These are phyloP conservation scores for Thereva nobilitata DNA, from an alignment of 2,888 invertebrate species.

Conservation along the genomic window DNA sequence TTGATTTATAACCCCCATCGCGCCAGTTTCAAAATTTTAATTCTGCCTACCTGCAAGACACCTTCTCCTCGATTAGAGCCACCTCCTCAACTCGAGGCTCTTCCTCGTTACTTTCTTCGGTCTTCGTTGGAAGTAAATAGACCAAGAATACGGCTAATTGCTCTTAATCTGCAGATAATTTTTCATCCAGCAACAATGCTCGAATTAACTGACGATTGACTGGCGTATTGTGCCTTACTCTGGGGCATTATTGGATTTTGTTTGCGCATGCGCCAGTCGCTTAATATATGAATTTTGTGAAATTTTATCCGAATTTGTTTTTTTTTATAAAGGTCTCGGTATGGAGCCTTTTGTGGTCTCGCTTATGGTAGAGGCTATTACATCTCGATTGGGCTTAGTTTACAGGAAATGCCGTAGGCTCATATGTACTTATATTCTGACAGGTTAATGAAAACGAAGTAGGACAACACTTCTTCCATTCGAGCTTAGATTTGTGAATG, in stretches of 20 bases:
- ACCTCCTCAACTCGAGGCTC: slow-evolving; percentile 5
- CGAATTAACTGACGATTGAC: slow-evolving; percentile 28
- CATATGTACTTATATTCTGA: neutral
- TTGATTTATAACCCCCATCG: slow-evolving; percentile 24
- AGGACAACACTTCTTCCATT: slow-evolving; percentile 10
- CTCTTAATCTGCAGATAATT: slow-evolving; percentile 32
- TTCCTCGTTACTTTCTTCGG: slow-evolving; percentile 2
- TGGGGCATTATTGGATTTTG: slow-evolving; percentile 10
- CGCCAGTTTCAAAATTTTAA: slow-evolving; percentile 14
- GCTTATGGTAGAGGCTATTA: neutral
- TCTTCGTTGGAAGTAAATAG: slow-evolving; percentile 10
- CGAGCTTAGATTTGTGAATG: slow-evolving; percentile 13
- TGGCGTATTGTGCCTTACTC: slow-evolving; percentile 7
- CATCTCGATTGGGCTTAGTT: neutral
- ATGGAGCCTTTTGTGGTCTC: neutral
- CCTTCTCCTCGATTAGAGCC: slow-evolving; percentile 8
- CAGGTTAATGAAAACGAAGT: slow-evolving; percentile 4
- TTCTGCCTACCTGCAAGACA: slow-evolving; percentile 7
- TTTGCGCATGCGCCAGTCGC: neutral
- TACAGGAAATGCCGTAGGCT: slow-evolving; percentile 15
- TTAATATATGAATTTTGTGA: neutral
- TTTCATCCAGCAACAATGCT: slow-evolving; percentile 29
- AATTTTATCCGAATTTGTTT: neutral
- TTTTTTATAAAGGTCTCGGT: neutral
- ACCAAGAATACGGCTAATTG: slow-evolving; percentile 26